phyloP scores from a whole-genome alignment of 92 coral and sea anemone species.

The Desmophyllum pertusum region DNA sequence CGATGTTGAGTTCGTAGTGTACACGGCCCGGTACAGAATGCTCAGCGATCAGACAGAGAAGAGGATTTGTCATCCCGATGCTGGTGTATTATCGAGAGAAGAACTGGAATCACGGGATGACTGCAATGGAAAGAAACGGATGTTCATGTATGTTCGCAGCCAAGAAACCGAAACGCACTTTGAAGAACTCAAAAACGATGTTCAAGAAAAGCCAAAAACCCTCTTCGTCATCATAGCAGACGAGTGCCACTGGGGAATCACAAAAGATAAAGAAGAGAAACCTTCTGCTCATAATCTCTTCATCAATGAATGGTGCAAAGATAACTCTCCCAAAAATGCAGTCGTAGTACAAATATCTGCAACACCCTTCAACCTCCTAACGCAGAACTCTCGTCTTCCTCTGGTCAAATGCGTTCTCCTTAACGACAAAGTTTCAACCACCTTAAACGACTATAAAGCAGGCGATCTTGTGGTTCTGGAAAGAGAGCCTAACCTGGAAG shows the following conservation, averaged over 20 bases:
- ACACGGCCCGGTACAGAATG: slow-evolving; percentile 56
- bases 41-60: slow-evolving; percentile 56
- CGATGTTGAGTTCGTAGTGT: slow-evolving; percentile 43
- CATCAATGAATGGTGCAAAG: slow-evolving; percentile 44
- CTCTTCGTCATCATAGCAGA: slow-evolving; percentile 51
- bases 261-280: slow-evolving; percentile 40
- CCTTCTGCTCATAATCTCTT: slow-evolving; percentile 48
- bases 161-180: slow-evolving; percentile 28
- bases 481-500: slow-evolving; percentile 5
- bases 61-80: slow-evolving; percentile 47
- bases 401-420: slow-evolving; percentile 3
- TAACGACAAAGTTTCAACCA: neutral
- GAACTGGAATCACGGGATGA: slow-evolving; percentile 4
- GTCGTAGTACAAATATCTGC: slow-evolving; percentile 46
- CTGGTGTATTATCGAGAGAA: slow-evolving; percentile 35
- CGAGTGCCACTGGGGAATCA: slow-evolving; percentile 63
- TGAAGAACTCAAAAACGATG: slow-evolving; percentile 18
- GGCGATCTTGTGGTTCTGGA: slow-evolving; percentile 17
- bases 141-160: slow-evolving; percentile 44
- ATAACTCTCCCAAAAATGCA: slow-evolving; percentile 25
- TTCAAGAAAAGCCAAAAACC: slow-evolving; percentile 31
- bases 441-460: neutral
- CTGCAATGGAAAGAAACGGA: neutral
- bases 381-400: slow-evolving; percentile 50
- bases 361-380: slow-evolving; percentile 46